Conservation (phyloP, 2,113 vertebrate genomes). For the Hydrolagus affinis region DNA sequence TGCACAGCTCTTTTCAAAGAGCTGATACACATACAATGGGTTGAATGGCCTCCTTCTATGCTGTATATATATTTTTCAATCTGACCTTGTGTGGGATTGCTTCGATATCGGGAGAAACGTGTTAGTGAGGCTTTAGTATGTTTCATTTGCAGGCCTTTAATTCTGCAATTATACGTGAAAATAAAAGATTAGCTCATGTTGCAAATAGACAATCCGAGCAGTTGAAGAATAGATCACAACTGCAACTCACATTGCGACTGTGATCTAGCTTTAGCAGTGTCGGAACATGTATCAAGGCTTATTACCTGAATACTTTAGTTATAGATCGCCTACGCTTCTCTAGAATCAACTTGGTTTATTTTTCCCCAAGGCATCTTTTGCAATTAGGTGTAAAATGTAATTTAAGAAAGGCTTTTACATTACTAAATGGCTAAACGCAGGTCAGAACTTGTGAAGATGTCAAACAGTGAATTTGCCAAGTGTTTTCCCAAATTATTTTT, state of each 20-base stretch:
- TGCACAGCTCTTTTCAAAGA: too few relatives aligned
- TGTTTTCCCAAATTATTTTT: too few relatives aligned
- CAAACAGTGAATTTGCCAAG: not conserved
- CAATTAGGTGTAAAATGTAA: not conserved
- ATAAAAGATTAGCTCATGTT: not conserved
- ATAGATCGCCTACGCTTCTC: not conserved
- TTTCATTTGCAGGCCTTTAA: not conserved
- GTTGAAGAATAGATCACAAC: not conserved
- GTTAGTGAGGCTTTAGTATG: not conserved
- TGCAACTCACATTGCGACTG: not conserved
- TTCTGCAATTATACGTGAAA: not conserved
- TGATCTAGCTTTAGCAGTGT: not conserved
- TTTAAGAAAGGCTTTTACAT: constrained; percentile 13
- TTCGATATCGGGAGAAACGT: not conserved
- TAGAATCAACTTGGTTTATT: not conserved
- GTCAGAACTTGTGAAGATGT: not conserved
- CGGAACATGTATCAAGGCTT: not conserved
- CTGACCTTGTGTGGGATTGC: not conserved
- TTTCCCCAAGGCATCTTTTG: not conserved
- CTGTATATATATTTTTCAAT: too few relatives aligned
- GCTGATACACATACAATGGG: too few relatives aligned
- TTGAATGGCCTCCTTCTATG: too few relatives aligned
- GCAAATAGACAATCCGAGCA: not conserved
- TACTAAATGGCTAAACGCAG: not conserved
- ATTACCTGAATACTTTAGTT: not conserved